phyloP scores from a whole-genome alignment of 2,888 invertebrate species.

The Hyposoter dolosus region DNA sequence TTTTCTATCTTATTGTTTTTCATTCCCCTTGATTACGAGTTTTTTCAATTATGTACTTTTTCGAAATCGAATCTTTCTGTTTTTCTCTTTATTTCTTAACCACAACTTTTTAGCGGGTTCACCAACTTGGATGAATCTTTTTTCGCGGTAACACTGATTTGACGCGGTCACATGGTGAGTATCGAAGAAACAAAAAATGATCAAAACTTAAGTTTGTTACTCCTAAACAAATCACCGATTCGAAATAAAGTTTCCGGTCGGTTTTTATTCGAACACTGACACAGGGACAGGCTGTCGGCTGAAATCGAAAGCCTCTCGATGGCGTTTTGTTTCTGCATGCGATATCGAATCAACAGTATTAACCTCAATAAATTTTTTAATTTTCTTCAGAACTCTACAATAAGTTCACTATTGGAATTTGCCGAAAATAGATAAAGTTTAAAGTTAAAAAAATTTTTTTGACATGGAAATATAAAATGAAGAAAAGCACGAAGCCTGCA shows the following conservation, averaged over 20 bases:
- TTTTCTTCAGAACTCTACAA: neutral
- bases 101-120: neutral
- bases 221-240: neutral
- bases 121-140: neutral
- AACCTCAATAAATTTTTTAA: neutral
- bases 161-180: neutral
- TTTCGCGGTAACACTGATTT: neutral
- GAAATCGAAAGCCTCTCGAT: conserved; percentile 26
- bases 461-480: conserved; percentile 28
- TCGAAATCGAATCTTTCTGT: neutral
- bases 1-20: neutral
- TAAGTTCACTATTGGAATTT: neutral
- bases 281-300: conserved; percentile 4
- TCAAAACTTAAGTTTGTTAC: neutral
- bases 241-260: neutral
- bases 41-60: no score
- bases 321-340: conserved; percentile 13
- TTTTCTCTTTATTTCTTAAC: neutral
- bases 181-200: neutral
- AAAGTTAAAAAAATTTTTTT: neutral
- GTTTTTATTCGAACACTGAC: neutral
- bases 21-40: neutral
- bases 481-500: neutral
- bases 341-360: conserved; percentile 8
- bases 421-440: neutral